These are phyloP conservation scores for Psettodes erumei DNA, from an alignment of 2,113 vertebrate species.

Conservation along the genomic window DNA sequence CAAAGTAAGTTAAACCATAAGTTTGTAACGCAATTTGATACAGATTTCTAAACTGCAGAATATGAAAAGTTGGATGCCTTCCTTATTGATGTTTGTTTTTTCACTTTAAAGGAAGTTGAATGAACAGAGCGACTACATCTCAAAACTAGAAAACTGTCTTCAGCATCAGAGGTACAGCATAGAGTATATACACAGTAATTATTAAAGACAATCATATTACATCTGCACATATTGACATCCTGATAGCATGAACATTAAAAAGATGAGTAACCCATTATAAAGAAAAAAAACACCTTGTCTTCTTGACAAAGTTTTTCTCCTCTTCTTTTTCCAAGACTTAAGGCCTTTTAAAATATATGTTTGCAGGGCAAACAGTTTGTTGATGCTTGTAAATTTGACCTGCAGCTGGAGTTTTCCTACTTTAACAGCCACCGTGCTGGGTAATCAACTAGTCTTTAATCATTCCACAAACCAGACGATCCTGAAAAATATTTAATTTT, in stretches of 20 bases:
- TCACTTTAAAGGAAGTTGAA: conserved; percentile 72
- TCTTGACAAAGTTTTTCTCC: too few relatives aligned
- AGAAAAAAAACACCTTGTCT: too few relatives aligned
- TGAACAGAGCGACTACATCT: conserved; percentile 81
- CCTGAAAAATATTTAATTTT: not conserved
- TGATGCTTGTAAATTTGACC: not conserved
- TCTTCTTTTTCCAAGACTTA: not conserved
- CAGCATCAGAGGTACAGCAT: conserved; percentile 79
- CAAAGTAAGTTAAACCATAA: conserved; percentile 79
- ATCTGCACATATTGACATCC: not conserved
- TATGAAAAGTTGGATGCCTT: not conserved
- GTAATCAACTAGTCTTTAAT: not conserved
- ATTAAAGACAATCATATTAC: not conserved
- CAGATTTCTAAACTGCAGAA: not conserved
- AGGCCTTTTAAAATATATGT: conserved; percentile 1
- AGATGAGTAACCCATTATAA: not conserved
- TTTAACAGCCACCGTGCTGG: not conserved
- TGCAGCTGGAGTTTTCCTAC: not conserved
- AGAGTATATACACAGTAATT: not conserved
- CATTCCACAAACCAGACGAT: not conserved
- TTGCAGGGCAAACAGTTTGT: not conserved
- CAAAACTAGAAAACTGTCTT: conserved; percentile 79
- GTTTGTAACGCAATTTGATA: not conserved
- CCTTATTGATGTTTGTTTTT: not conserved
- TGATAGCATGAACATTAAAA: not conserved